phyloP scores from a whole-genome alignment of 2,888 invertebrate genomes.

The Eupithecia dodoneata region DNA sequence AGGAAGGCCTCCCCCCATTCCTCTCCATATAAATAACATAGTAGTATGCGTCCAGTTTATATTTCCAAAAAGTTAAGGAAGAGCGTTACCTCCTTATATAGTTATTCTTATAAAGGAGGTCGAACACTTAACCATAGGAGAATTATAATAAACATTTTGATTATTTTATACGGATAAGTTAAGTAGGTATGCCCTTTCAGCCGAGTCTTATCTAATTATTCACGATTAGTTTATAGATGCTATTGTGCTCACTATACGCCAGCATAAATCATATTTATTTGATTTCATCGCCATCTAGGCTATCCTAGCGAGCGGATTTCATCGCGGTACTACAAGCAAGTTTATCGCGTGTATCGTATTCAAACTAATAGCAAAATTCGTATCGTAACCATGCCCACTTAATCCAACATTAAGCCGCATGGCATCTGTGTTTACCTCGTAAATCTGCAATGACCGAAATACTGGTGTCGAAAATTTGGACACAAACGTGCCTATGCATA shows the following conservation, averaged over 20 bases:
- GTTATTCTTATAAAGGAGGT: too few relatives aligned
- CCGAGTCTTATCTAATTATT: not conserved
- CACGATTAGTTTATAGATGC: not conserved
- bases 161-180: too few relatives aligned
- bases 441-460: conserved; percentile 51
- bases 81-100: too few relatives aligned
- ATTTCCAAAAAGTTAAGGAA: not conserved
- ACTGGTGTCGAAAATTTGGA: conserved; percentile 30
- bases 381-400: conserved; percentile 34
- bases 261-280: not conserved
- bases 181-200: not conserved
- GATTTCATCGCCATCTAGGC: conserved; percentile 1
- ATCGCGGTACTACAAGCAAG: conserved; percentile 11
- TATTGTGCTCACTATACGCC: not conserved
- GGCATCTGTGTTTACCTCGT: conserved; percentile 49
- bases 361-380: conserved; percentile 32
- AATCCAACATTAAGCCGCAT: conserved; percentile 35
- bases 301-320: conserved; percentile 12
- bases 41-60: not conserved
- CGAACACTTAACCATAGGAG: too few relatives aligned
- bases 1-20: not conserved
- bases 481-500: conserved; percentile 2
- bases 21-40: not conserved
- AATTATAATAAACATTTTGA: too few relatives aligned
- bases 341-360: conserved; percentile 25